Base-by-base conservation (phyloP, 2,888 invertebrate species). In the Lepetodrilus schrolli region DNA sequence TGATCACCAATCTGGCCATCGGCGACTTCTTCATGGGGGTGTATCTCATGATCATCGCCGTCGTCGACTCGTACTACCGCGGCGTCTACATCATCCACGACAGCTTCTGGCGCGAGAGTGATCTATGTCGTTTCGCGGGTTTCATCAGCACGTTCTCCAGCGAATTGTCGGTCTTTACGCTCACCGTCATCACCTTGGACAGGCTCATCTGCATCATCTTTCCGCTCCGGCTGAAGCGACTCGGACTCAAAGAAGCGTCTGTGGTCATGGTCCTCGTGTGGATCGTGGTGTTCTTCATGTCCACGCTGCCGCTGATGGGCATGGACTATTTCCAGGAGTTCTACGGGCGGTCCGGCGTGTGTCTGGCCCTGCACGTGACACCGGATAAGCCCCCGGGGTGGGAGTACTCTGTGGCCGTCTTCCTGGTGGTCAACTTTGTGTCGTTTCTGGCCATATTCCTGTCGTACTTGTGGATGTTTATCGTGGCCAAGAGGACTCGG, bases 391-490 rank as follows among this genome's bases (percentile, higher is more conserved):
- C 92, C 0, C 90, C 86, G 68, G 92, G 92, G 8, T 92, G 92
- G 92, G 91, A 92, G 82, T 92, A 92, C 83, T 92, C 92, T 0
- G 92, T 92, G 21, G 91, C 91, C 78, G 90, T 92, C n/a, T 92
- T 92, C 82, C 83, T 92, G 17, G 79, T 91, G 21, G 80, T 92
- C 43, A 92, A 92, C 83, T 86, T 92, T 70, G 76, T 90, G 1
- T 92, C 92, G 17, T 91, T 92, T 81, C 80, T 90, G 37, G 86
- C 91, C 51, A 92, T 92, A 72, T 91, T 91, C 20, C 82, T 91
- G 69, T 91, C 92, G 36, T 92, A 92, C 82, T 78, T 91, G 68
- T 91, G 91, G 89, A 92, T 92, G 92, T 92, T 92, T 77, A 83
- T 91, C 23, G 91, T 91, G 13, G 92, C 92, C 23, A 87, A 90